Base-by-base conservation (phyloP, 2,888 invertebrate species). In the Brachyopa scutellaris region DNA sequence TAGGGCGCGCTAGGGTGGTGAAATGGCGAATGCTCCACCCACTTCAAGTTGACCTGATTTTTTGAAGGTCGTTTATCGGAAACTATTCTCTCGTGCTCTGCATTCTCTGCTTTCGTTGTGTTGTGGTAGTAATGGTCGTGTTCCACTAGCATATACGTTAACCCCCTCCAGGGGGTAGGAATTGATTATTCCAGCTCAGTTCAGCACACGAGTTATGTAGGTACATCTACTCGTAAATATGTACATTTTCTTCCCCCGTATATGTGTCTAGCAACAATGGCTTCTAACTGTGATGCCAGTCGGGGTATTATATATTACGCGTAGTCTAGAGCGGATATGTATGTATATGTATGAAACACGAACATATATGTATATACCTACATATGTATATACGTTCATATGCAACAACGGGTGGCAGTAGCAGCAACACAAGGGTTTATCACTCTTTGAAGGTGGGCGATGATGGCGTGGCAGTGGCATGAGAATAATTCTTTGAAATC, bases 61-160 rank as follows among this genome's bases (percentile, higher is more conserved):
- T 76, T 80, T 80, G 80, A 80, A 80, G 80, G 80, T 80, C 80
- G 80, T 76, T 69, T 29, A 64, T 80, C 51, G 69, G 64, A 76
- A 80, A 69, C 62, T 77, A 62, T 66, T 8, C 45, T 51, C 67
- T 53, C 21, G 23, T 29, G 33, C 40, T 38, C 36, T 26, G 23
- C 19, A 31, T 51, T 31, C n/a, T 45, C 33, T 8, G 51, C 21
- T 38, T 17, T 23, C 47, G 38, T 33, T 59, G 62, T 70, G 55
- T 82, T 77, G 82, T 77, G 66, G 51, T 72, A 77, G 82, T 77
- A 72, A 77, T 82, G 82, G 82, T 82, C 64, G 40, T 57, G 45
- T 51, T 59, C 59, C 21, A 69, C 49, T 59, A 59, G 26, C 47
- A 47, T 38, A 29, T 15, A 45, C 2, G 33, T 19, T 4, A 13